A percentile compares a stretch with the other conserved stretches of the same genome.
Evolutionary conservation across 2,113 vertebrate genomes (phyloP).

Genomic region (Chloropsis cyanopogon): DNA sequence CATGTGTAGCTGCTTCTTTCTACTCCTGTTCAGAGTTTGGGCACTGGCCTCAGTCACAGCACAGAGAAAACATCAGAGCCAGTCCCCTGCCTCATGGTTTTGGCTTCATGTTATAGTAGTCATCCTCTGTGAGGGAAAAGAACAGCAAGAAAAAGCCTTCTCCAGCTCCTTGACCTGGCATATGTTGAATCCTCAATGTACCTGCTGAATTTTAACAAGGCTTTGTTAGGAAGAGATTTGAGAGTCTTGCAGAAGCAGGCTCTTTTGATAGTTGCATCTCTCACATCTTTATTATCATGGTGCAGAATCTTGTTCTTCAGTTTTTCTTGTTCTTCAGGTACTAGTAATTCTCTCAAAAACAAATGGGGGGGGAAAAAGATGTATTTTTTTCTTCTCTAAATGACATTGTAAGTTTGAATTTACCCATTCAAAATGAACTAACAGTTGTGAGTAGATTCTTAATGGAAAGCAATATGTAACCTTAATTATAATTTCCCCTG

Average conservation of each 20-base stretch:
- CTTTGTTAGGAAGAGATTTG: not conserved
- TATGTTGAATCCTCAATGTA: not conserved
- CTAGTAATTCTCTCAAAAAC: not conserved
- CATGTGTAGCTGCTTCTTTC: rapidly evolving
- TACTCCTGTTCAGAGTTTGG: not conserved
- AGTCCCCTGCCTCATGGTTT: not conserved
- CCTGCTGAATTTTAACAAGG: conserved; percentile 4
- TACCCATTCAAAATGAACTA: not conserved
- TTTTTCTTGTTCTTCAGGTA: too few relatives aligned
- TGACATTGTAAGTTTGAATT: not conserved
- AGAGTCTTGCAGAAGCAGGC: not conserved
- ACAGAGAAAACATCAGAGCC: not conserved
- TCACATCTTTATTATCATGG: not conserved
- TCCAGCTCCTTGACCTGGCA: not conserved
- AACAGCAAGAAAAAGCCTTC: not conserved
- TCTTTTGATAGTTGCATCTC: not conserved
- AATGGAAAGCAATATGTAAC: not conserved
- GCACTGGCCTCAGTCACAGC: not conserved
- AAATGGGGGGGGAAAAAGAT: rapidly evolving
- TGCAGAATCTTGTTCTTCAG: not conserved
- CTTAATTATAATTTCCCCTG: not conserved
- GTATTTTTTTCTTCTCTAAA: not conserved
- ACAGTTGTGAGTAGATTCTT: not conserved
- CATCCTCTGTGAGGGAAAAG: not conserved
- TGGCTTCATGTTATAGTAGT: not conserved